Evolutionary conservation across 2,888 invertebrate species (phyloP), one percentile per base, ranked within the genome.

Genomic region (Patella ulyssiponensis): DNA sequence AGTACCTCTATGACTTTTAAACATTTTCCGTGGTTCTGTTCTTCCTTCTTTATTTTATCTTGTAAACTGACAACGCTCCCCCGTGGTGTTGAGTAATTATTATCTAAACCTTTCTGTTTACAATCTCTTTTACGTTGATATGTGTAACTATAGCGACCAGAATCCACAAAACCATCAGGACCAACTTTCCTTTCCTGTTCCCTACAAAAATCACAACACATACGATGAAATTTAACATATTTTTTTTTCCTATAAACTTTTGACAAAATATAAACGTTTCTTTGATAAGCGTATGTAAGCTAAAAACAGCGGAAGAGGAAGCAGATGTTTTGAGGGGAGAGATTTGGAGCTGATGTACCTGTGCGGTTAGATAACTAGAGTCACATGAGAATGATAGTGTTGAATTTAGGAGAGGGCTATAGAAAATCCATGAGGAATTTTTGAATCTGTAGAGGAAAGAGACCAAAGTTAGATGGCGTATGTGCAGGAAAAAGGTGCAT

Each of bases 101-200:
- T 71, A 11, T 44, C 44, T 44, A 44, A 44, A 44, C 44, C 44
- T 44, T 44, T 44, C 44, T 44, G 44, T 44, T 44, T 44, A 9
- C 44, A 23, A 64, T 64, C 64, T 20, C 23, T 64, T 23, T 64
- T 64, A 23, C 64, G 20, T 64, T 64, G 64, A 77, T 83, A 88
- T 14, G 88, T 85, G 78, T 90, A 87, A 56, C 85, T 85, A 75
- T 83, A 87, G 73, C 84, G 82, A n/a, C 72, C 84, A 0, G 90
- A 90, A 80, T 91, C 91, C 23, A 91, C 81, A 79, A 89, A 91
- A 2, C 90, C 90, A 77, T 89, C 89, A 12, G 89, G 89, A 3
- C 90, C 89, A 75, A 88, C 89, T 77, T 88, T 89, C 73, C 91
- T 85, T 76, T 91, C 91, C 71, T 88, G 87, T n/a, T 88, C 88